These are phyloP conservation scores for Pristionchus arcanus DNA, from an alignment of 2,888 invertebrate genomes.

Conservation along the genomic window DNA sequence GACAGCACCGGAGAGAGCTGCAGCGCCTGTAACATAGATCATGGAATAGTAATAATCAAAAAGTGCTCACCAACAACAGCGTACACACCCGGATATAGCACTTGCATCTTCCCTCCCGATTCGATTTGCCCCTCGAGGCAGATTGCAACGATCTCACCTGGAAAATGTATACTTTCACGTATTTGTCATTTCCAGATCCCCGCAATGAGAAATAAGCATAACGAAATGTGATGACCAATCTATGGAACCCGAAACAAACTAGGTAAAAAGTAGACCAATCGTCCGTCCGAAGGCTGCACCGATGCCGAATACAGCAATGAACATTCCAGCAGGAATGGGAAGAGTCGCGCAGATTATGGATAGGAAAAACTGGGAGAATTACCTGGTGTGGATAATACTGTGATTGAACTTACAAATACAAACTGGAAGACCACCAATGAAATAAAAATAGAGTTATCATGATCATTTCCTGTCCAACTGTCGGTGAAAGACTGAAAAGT, in stretches of 20 bases:
- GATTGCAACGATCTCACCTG: conserved; percentile 33
- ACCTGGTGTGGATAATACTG: not conserved
- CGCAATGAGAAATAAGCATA: too few species aligned
- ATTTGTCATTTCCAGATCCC: too few species aligned
- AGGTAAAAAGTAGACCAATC: conserved; percentile 29
- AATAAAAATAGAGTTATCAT: conserved; percentile 55
- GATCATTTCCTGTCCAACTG: conserved; percentile 57
- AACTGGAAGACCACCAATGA: conserved; percentile 60
- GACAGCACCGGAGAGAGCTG: conserved; percentile 94
- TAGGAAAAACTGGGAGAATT: conserved; percentile 86
- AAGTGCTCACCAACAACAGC: conserved; percentile 88
- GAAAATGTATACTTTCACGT: not conserved
- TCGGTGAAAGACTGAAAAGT: conserved; percentile 12
- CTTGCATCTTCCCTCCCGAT: conserved; percentile 79
- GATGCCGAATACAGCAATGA: conserved; percentile 97
- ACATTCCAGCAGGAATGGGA: conserved; percentile 96
- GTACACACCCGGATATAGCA: conserved; percentile 92
- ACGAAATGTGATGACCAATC: too few species aligned
- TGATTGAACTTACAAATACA: conserved; percentile 61
- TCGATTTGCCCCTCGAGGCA: not conserved
- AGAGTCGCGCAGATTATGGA: conserved; percentile 92
- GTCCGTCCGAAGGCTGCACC: conserved; percentile 88
- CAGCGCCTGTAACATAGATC: conserved; percentile 82
- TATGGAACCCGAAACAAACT: not conserved
- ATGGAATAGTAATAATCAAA: not conserved